Evolutionary conservation across 2,888 invertebrate species (phyloP).

Genomic region (Cantharis flavilabris): DNA sequence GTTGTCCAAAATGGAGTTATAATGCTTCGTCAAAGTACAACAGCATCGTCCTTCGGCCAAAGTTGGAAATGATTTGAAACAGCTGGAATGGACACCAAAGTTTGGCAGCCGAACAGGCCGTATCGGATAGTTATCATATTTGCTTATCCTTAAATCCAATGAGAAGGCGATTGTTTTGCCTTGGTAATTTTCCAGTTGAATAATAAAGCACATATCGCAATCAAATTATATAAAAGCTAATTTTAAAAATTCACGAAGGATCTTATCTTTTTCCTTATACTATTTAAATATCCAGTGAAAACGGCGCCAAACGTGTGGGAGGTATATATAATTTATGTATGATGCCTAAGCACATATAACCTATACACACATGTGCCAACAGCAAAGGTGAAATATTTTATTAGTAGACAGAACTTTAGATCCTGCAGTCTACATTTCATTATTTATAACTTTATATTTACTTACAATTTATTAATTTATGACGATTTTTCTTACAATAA

Average conservation of each 20-base stretch:
- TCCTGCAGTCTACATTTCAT: constrained; percentile 29
- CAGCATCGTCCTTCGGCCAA: neutral
- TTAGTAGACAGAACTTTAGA: constrained; percentile 38
- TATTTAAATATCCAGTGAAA: constrained; percentile 17
- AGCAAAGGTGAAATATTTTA: constrained; percentile 40
- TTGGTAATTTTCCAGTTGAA: neutral
- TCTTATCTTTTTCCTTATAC: constrained; percentile 9
- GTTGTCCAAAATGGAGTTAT: too few relatives aligned
- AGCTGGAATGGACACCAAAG: neutral
- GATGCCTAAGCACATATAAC: constrained; percentile 30
- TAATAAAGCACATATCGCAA: neutral
- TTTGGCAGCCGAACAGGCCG: neutral
- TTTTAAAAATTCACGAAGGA: neutral
- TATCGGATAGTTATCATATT: neutral
- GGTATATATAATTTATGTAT: constrained; percentile 36
- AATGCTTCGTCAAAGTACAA: too few relatives aligned
- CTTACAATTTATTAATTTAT: constrained; percentile 7
- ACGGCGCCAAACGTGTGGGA: constrained; percentile 30
- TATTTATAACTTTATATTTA: constrained; percentile 21
- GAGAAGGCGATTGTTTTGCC: neutral
- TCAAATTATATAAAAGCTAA: neutral
- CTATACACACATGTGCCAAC: constrained; percentile 35
- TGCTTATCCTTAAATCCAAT: neutral
- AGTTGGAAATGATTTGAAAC: neutral
- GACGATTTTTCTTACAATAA: neutral